Conservation (phyloP, 37 sponge, comb jelly and placozoan species). For the Mnemiopsis leidyi region DNA sequence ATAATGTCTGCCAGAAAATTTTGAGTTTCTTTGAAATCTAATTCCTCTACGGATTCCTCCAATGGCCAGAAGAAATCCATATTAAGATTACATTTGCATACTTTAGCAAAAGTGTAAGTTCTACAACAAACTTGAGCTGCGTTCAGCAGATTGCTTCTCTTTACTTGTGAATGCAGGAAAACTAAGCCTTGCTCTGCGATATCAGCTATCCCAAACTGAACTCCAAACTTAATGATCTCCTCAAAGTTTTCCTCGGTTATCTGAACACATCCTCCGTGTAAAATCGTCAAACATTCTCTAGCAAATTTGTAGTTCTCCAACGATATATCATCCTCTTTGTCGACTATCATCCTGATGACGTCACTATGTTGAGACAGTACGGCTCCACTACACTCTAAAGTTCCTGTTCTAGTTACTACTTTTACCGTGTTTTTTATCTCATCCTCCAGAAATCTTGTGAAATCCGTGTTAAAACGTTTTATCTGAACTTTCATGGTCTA, state of each 20-base stretch:
- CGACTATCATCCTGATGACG: not conserved
- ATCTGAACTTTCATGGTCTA: not conserved
- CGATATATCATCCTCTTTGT: not conserved
- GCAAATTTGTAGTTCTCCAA: not conserved
- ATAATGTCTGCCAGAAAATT: not conserved
- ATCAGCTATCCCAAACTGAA: not conserved
- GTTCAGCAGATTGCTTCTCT: no score
- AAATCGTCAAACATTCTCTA: not conserved
- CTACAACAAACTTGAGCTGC: no score
- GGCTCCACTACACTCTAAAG: not conserved
- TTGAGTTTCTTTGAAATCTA: not conserved
- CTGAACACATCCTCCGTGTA: not conserved
- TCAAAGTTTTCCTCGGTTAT: not conserved
- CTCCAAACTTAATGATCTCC: constrained; percentile 19
- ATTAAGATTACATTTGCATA: no score
- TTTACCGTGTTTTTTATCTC: not conserved
- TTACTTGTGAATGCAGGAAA: no score
- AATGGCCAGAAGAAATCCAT: not conserved
- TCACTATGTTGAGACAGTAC: not conserved
- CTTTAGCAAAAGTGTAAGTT: no score
- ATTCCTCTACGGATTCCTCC: not conserved
- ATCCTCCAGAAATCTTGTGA: not conserved
- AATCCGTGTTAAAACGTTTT: not conserved
- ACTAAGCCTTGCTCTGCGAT: not conserved
- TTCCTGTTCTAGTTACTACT: not conserved